phyloP scores from a whole-genome alignment of 2,797 vertebrate genomes.

The Champsocephalus esox region DNA sequence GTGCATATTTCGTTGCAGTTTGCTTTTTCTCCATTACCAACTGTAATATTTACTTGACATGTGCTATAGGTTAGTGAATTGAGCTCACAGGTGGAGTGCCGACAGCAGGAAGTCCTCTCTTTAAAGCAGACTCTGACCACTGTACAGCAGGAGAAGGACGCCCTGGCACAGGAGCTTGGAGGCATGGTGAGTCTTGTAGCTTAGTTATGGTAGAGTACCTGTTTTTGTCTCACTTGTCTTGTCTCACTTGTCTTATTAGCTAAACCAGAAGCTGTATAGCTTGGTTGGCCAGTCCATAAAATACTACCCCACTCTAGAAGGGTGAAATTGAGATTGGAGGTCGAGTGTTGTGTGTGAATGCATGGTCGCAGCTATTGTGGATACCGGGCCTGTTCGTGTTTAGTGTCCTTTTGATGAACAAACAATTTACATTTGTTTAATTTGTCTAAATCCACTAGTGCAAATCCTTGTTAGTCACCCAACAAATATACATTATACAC shows the following conservation, averaged over 20 bases:
- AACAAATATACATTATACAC: neutral
- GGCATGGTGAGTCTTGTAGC: constrained; percentile 87
- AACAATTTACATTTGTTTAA: neutral
- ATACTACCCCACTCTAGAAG: too few relatives aligned
- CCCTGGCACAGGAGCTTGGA: constrained; percentile 88
- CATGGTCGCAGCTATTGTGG: too few relatives aligned
- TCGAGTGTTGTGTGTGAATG: too few relatives aligned
- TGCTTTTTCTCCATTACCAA: constrained; percentile 33
- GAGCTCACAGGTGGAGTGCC: constrained; percentile 86
- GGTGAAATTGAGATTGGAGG: too few relatives aligned
- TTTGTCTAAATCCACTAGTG: neutral
- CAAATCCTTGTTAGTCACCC: neutral
- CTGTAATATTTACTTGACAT: constrained; percentile 30
- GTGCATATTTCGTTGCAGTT: constrained; percentile 29
- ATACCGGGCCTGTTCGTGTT: neutral
- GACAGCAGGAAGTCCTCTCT: constrained; percentile 86
- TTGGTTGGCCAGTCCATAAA: too few relatives aligned
- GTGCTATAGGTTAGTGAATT: constrained; percentile 87
- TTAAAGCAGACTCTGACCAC: constrained; percentile 87
- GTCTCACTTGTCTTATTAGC: too few relatives aligned
- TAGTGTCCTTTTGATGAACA: neutral
- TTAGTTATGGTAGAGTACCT: neutral
- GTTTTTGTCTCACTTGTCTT: neutral
- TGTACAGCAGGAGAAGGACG: constrained; percentile 86
- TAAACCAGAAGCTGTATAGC: too few relatives aligned